Base-by-base conservation (phyloP, 2,888 invertebrate species). In the Apodemia hepburni region DNA sequence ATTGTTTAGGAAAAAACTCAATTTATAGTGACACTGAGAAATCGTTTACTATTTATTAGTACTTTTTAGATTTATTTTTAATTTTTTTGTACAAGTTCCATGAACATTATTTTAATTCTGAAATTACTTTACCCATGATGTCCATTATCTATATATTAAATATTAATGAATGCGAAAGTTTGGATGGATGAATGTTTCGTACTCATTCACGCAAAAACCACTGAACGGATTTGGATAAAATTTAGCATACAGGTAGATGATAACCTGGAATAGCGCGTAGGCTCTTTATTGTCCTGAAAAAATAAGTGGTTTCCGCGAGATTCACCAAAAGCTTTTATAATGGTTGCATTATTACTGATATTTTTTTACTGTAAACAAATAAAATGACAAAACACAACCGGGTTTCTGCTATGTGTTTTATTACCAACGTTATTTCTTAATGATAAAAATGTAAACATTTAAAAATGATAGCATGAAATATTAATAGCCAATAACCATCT, bases 401-500 rank as follows among this genome's bases (percentile, higher is more conserved):
- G 42, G 12, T 42, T 15, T 12, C 42, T 42, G 12, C 42, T 42
- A 42, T 15, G 42, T 15, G 42, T 42, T 42, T 42, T 42, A 42
- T 42, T 42, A 38, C 12, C 38, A 38, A 38, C 12, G 3, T 38
- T 38, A 42, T 45, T 45, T 17, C 27, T 42, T 12, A 54, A 54
- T 54, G 54, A 22, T 15, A 54, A 54, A 42, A 54, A 54, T 54
- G 9, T 49, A 54, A 22, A 27, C 54, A 54, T 54, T 22, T 7
- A 58, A 38, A 12, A 61, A 61, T 5, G 42, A 45, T 38, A 57
- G 61, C 54, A 45, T 51, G 38, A 62, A 65, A 49, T 58, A 59
- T 51, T 57, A 60, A 62, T 61, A 60, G 42, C 62, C 57, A 59
- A 69, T 61, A 64, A 66, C 68, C 68, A 71, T 71, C 66, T 65